Conservation (phyloP, 1,140 invertebrate genomes). For the Zaprionus lachaisei region DNA sequence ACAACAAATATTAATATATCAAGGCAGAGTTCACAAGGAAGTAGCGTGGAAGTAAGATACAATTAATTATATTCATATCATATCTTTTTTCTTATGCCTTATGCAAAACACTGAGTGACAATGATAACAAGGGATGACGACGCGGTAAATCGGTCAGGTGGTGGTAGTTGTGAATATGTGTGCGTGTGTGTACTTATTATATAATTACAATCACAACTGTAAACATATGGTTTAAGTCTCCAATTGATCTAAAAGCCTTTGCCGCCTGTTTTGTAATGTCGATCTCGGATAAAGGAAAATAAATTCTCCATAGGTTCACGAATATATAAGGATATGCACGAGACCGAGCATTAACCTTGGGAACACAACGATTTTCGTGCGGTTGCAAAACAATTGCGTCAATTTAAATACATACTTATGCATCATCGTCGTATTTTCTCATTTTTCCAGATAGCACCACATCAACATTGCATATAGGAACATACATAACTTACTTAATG, state of each 20-base stretch:
- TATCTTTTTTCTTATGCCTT: slow-evolving; percentile 8
- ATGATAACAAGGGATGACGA: slow-evolving; percentile 43
- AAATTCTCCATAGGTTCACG: slow-evolving; percentile 13
- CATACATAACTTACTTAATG: slow-evolving; percentile 32
- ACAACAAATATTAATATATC: slow-evolving; percentile 49
- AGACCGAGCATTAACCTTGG: slow-evolving; percentile 55
- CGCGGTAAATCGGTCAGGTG: slow-evolving; percentile 57
- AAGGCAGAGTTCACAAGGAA: slow-evolving; percentile 23
- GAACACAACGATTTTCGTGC: slow-evolving; percentile 48
- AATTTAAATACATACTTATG: slow-evolving; percentile 16
- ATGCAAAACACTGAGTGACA: slow-evolving; percentile 2
- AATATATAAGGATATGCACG: slow-evolving; percentile 11
- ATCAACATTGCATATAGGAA: slow-evolving; percentile 30
- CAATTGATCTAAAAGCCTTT: slow-evolving; percentile 23
- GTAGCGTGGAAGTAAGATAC: slow-evolving; percentile 35
- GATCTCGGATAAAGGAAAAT: background rate
- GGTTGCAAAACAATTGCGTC: slow-evolving; percentile 22
- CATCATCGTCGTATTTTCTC: slow-evolving; percentile 31
- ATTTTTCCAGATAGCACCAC: slow-evolving; percentile 36
- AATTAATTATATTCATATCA: slow-evolving; percentile 25
- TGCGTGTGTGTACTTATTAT: slow-evolving; percentile 53
- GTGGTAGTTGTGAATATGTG: slow-evolving; percentile 28
- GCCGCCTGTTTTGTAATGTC: slow-evolving; percentile 11
- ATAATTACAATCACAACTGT: slow-evolving; percentile 62
- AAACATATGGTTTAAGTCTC: slow-evolving; percentile 32